These are phyloP conservation scores for Atrina japonica DNA, from an alignment of 2,888 invertebrate genomes.

Conservation along the genomic window DNA sequence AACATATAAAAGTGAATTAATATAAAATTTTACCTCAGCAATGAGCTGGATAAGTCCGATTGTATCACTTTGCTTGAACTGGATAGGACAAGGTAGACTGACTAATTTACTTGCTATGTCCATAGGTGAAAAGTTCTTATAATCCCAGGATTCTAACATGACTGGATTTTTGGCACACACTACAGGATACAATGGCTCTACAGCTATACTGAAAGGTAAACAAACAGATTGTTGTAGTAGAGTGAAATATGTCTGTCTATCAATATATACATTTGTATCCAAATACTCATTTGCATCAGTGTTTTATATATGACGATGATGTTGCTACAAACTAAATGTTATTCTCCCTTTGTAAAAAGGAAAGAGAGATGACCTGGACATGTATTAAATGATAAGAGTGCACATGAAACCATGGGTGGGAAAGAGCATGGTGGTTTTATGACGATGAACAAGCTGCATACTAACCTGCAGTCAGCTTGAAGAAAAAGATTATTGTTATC, in stretches of 20 bases:
- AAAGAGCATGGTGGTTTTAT: too few relatives aligned
- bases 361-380: too few relatives aligned
- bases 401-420: neutral
- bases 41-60: slow-evolving; percentile 91
- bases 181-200: slow-evolving; percentile 96
- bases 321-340: too few relatives aligned
- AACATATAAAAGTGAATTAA: too few relatives aligned
- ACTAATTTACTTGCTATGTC: slow-evolving; percentile 91
- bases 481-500: slow-evolving; percentile 95
- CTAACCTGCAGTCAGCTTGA: slow-evolving; percentile 88
- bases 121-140: slow-evolving; percentile 85
- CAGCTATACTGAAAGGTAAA: slow-evolving; percentile 87
- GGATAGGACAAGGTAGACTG: slow-evolving; percentile 93
- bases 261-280: too few relatives aligned
- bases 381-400: too few relatives aligned
- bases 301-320: too few relatives aligned
- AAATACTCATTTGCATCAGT: too few relatives aligned
- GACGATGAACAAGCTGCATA: neutral
- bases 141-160: slow-evolving; percentile 78
- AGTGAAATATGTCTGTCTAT: too few relatives aligned
- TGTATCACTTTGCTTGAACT: slow-evolving; percentile 89
- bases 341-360: too few relatives aligned
- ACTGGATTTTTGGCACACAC: slow-evolving; percentile 86
- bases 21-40: slow-evolving; percentile 84
- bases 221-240: too few relatives aligned